Conservation (phyloP, 2,888 invertebrate species). For the Rhogogaster chlorosoma region DNA sequence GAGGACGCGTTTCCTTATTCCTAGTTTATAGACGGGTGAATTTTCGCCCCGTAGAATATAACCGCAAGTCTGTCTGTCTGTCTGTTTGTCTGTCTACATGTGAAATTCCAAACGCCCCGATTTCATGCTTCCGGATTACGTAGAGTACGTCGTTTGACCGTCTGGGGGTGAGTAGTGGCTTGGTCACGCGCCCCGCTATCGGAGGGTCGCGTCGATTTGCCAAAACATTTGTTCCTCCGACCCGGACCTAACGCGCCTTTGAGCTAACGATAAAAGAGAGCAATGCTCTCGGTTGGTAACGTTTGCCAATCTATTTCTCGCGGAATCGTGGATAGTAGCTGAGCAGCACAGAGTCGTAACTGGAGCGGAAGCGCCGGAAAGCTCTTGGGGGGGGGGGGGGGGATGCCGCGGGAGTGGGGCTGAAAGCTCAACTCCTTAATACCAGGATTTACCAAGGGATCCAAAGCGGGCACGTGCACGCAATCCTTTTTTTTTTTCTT, state of each 20-base stretch:
- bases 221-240: conserved; percentile 40
- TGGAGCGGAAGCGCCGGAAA: conserved; percentile 40
- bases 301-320: conserved; percentile 49
- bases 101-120: not conserved
- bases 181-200: conserved; percentile 35
- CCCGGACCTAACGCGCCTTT: conserved; percentile 36
- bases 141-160: conserved; percentile 23
- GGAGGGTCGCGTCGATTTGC: conserved; percentile 44
- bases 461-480: conserved; percentile 44
- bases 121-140: not conserved
- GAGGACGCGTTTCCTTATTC: not conserved
- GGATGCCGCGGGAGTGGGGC: not conserved
- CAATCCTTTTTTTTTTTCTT: conserved; percentile 9
- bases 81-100: not conserved
- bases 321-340: conserved; percentile 26
- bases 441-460: conserved; percentile 45
- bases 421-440: conserved; percentile 47
- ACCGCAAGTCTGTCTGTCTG: not conserved
- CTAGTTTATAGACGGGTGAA: not conserved
- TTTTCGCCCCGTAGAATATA: not conserved
- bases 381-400: conserved; percentile 22
- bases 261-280: conserved; percentile 47
- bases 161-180: conserved; percentile 5
- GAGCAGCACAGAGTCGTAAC: conserved; percentile 41
- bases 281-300: conserved; percentile 34